These are phyloP conservation scores for Punctoribates punctum DNA, from an alignment of 2,888 invertebrate species.

Conservation along the genomic window DNA sequence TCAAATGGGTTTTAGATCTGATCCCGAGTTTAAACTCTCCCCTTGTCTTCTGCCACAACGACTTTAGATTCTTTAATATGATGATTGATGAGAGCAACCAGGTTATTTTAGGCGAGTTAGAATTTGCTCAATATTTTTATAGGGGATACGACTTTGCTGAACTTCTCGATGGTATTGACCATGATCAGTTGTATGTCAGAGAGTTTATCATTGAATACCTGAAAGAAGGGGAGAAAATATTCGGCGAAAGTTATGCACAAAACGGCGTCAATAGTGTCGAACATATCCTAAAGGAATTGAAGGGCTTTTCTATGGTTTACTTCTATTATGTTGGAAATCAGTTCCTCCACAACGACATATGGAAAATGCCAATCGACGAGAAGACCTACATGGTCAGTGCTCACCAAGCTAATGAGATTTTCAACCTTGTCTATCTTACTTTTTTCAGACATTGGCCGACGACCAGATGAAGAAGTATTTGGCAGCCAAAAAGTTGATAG, in stretches of 20 bases:
- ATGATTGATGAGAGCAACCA: not conserved
- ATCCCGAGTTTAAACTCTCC: not conserved
- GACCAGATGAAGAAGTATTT: no score
- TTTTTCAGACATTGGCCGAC: no score
- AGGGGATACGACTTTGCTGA: slow-evolving; percentile 19
- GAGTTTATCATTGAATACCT: not conserved
- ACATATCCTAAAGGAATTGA: not conserved
- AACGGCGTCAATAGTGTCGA: not conserved
- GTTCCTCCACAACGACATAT: not conserved
- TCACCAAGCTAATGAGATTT: no score
- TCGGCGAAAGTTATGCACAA: not conserved
- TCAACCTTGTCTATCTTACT: no score
- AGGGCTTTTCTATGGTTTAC: not conserved
- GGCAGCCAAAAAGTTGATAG: no score
- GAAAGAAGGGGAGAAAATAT: not conserved
- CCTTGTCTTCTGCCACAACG: slow-evolving; percentile 25
- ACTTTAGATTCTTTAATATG: slow-evolving; percentile 11
- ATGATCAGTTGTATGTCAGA: not conserved
- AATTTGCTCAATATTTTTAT: slow-evolving; percentile 6
- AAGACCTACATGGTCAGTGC: no score
- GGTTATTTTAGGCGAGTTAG: slow-evolving; percentile 26
- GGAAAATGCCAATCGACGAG: not conserved
- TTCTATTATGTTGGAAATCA: not conserved
- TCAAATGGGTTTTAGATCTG: slow-evolving; percentile 16
- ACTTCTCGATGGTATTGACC: not conserved